phyloP scores from a whole-genome alignment of 2,113 vertebrate genomes.

The Rallus limicola region DNA sequence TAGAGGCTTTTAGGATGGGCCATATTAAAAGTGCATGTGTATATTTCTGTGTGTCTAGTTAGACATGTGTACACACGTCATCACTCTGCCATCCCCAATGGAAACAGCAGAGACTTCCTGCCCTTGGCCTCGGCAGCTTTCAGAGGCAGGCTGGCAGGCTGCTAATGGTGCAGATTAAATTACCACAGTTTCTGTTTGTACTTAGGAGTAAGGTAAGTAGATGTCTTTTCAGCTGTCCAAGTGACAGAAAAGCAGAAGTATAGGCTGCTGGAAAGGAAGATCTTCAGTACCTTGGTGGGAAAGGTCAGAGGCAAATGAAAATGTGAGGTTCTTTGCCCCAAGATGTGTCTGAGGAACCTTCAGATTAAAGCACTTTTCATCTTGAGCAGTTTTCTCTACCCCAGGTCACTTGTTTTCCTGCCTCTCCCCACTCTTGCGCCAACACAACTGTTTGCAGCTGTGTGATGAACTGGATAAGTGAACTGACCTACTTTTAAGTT shows the following conservation, averaged over 20 bases:
- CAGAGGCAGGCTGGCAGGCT: neutral
- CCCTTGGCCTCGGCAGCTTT: neutral
- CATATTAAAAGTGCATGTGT: neutral
- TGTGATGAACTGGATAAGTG: neutral
- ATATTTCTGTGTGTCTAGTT: neutral
- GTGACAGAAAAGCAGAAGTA: neutral
- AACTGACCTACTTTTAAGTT: neutral
- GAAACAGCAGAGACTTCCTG: neutral
- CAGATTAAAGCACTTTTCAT: neutral
- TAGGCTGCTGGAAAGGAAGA: neutral
- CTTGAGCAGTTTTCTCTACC: neutral
- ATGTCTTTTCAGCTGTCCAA: neutral
- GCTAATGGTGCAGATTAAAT: neutral
- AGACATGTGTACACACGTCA: neutral
- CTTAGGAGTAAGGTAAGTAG: neutral
- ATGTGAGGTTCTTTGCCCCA: neutral
- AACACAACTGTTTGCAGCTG: neutral
- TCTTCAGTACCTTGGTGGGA: neutral
- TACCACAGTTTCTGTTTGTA: neutral
- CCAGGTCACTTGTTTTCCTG: neutral
- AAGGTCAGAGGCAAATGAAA: neutral
- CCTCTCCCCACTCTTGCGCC: neutral
- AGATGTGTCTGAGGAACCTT: neutral
- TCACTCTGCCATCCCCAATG: neutral
- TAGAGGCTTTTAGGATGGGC: neutral